Conservation (phyloP, 1,140 invertebrate species). For the Drosophila bocki region DNA sequence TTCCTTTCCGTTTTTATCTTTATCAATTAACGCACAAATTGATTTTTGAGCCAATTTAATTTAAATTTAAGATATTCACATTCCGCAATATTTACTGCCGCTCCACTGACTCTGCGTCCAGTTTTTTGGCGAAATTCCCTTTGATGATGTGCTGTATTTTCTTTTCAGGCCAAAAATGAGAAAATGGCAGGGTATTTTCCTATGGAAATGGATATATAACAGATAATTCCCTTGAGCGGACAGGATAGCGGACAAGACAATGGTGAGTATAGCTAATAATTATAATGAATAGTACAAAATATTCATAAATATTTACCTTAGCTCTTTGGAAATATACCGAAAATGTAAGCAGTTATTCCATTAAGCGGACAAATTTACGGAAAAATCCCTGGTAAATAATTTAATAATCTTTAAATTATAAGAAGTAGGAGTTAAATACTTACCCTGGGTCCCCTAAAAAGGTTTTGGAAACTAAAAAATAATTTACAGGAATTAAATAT, state of each 20-base stretch:
- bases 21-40: slow-evolving; percentile 66
- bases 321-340: not conserved
- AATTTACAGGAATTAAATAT: not conserved
- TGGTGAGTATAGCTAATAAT: not conserved
- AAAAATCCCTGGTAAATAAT: not conserved
- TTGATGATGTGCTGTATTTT: slow-evolving; percentile 20
- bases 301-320: not conserved
- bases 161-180: not conserved
- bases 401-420: not conserved
- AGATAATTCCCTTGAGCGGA: too few species aligned
- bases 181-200: not conserved
- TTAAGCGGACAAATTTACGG: not conserved
- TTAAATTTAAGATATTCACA: slow-evolving; percentile 45
- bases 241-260: too few species aligned
- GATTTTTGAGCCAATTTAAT: slow-evolving; percentile 56
- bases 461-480: not conserved
- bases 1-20: slow-evolving; percentile 34
- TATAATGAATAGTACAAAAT: not conserved
- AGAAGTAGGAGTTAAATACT: not conserved
- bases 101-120: slow-evolving; percentile 16
- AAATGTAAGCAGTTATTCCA: not conserved
- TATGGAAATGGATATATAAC: too few species aligned
- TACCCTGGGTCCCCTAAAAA: not conserved
- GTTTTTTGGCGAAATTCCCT: slow-evolving; percentile 9
- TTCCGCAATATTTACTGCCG: slow-evolving; percentile 20